A percentile compares a stretch with the other conserved stretches of the same genome.
Evolutionary conservation across 2,888 invertebrate genomes (phyloP).

Genomic region (Cosmia pyralina): DNA sequence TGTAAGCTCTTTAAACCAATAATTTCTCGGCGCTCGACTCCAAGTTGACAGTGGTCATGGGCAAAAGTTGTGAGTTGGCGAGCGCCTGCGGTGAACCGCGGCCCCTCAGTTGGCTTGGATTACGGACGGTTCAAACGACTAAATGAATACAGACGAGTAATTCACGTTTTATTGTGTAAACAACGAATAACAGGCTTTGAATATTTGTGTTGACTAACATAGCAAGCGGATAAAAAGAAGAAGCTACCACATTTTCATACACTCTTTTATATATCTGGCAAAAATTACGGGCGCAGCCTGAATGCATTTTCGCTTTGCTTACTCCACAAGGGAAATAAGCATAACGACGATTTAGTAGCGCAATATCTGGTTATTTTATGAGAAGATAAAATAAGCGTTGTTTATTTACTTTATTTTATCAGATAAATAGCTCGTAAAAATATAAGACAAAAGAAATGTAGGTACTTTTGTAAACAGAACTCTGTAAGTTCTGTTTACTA

Average conservation of each 20-base stretch:
- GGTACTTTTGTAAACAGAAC: not conserved
- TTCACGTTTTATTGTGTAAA: constrained; percentile 61
- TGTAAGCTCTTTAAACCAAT: constrained; percentile 69
- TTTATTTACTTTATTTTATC: constrained; percentile 45
- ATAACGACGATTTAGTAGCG: constrained; percentile 60
- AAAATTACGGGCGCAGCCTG: constrained; percentile 51
- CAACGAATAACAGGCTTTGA: constrained; percentile 31
- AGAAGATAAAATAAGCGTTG: constrained; percentile 52
- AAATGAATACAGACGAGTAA: constrained; percentile 64
- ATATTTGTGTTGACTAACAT: constrained; percentile 25
- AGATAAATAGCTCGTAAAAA: constrained; percentile 44
- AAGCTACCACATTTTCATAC: constrained; percentile 35
- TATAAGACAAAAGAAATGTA: constrained; percentile 16
- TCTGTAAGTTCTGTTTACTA: too few relatives aligned
- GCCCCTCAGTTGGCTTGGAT: constrained; percentile 74
- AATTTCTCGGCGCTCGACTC: constrained; percentile 65
- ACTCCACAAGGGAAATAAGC: constrained; percentile 63
- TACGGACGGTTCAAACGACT: constrained; percentile 68
- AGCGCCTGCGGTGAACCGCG: constrained; percentile 77
- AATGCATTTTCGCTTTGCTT: constrained; percentile 62
- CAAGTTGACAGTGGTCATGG: constrained; percentile 73
- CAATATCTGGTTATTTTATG: constrained; percentile 62
- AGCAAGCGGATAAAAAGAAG: constrained; percentile 39
- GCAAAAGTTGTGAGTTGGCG: constrained; percentile 73
- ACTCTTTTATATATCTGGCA: constrained; percentile 45